Evolutionary conservation across 2,113 vertebrate species (phyloP), one percentile per base, ranked within the genome.

Genomic region (Phaethon lepturus): DNA sequence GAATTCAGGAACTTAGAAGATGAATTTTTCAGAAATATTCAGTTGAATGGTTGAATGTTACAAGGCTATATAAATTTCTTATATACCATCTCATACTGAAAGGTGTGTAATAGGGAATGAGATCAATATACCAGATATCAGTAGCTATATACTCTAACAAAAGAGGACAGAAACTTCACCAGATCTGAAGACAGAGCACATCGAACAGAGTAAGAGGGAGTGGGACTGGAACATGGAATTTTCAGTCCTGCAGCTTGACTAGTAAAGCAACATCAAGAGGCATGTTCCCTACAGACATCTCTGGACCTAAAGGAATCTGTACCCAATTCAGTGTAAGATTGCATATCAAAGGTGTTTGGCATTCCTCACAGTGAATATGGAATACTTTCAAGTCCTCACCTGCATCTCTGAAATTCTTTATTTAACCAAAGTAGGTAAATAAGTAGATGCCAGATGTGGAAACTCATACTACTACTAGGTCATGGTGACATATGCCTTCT

Each of bases 301-400:
- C 76, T 93, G 75, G 17, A 71, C 69, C 24, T 85, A 49, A 64
- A 85, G 62, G 88, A 94, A 79, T 81, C 85, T 90, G 67, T 77
- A 49, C 45, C 40, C 53, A 68, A 45, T 78, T 84, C 73, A 82
- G 33, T 16, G 28, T 72, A 88, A 88, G 85, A 79, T 50, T 92
- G 82, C 88, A 60, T 82, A 72, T 92, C 91, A 94, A 88, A 86
- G 44, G 47, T 91, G 52, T 35, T 89, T 26, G 86, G 33, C 91
- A 94, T 96, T 96, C 92, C 95, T 90, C 58, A 58, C 13, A 13
- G 28, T 49, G 73, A 85, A 29, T 12, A 58, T 68, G 71, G 49
- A 77, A 87, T 91, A 90, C 58, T 94, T 96, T 78, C 62, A 94
- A 93, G 95, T 79, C 66, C 92, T 95, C 74, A 88, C 58, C 53